Evolutionary conservation across 2,113 vertebrate species (phyloP).

Genomic region (Syngnathus floridae): DNA sequence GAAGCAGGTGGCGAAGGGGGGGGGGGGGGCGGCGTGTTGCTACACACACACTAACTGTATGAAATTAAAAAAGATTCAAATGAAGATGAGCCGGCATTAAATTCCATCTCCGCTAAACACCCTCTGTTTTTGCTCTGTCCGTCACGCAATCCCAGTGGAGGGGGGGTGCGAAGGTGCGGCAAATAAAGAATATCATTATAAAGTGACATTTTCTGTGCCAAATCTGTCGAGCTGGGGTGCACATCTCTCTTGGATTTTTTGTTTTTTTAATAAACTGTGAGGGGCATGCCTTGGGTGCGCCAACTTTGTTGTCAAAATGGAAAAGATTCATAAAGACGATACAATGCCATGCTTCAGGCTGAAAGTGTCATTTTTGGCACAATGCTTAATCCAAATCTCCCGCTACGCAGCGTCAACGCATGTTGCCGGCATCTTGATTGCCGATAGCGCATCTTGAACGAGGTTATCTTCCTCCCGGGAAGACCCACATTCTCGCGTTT

Average conservation of each 20-base stretch:
- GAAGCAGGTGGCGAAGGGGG: slow-evolving; percentile 42
- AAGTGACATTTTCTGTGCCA: background rate
- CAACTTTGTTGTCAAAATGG: too few relatives aligned
- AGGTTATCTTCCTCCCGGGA: background rate
- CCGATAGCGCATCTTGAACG: background rate
- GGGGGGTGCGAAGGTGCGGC: background rate
- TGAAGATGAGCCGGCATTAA: slow-evolving; percentile 1
- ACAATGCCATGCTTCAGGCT: background rate
- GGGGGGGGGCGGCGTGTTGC: background rate
- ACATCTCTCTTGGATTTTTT: too few relatives aligned
- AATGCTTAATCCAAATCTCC: slow-evolving; percentile 18
- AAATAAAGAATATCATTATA: background rate
- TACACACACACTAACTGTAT: slow-evolving; percentile 24
- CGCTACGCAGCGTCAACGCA: slow-evolving; percentile 17
- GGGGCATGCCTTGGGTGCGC: too few relatives aligned
- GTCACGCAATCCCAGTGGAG: background rate
- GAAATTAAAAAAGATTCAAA: slow-evolving; percentile 18
- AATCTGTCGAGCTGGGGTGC: too few relatives aligned
- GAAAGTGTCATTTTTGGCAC: background rate
- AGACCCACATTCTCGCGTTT: slow-evolving; percentile 17
- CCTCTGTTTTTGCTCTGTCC: slow-evolving; percentile 9
- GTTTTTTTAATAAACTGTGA: too few relatives aligned
- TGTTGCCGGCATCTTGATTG: background rate
- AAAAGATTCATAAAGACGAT: too few relatives aligned
- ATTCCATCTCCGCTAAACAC: slow-evolving; percentile 2